Conservation (phyloP, 2,113 vertebrate genomes). For the Mustelus asterias region DNA sequence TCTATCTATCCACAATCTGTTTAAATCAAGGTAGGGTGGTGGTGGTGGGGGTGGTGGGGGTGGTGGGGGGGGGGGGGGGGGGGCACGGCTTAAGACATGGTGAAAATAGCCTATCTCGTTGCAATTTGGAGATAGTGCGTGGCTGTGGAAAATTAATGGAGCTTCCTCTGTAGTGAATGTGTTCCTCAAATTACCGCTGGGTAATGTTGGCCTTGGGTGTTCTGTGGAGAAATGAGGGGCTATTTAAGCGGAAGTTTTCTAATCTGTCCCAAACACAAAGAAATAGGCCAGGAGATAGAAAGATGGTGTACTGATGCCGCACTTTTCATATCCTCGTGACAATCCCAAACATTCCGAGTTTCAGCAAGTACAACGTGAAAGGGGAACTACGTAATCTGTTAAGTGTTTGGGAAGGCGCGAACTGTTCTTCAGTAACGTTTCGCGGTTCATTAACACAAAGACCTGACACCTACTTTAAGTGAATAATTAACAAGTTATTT, state of each 20-base stretch:
- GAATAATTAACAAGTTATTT: too few relatives aligned
- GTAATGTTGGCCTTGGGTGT: background rate
- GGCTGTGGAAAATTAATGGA: background rate
- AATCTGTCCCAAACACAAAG: background rate
- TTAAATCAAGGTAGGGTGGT: background rate
- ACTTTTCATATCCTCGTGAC: background rate
- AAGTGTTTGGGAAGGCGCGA: too few relatives aligned
- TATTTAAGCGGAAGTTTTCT: background rate
- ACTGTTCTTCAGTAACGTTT: too few relatives aligned
- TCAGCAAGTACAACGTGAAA: background rate
- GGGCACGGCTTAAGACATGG: background rate
- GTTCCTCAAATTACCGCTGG: background rate
- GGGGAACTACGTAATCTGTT: background rate
- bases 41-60: too few relatives aligned
- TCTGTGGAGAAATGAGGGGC: background rate
- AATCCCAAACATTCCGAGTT: background rate
- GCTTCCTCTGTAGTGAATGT: background rate
- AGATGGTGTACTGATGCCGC: background rate
- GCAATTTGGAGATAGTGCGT: background rate
- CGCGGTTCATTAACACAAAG: too few relatives aligned
- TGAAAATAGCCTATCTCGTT: background rate
- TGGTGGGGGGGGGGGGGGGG: too few relatives aligned
- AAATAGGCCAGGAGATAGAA: background rate
- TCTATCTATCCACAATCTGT: background rate
- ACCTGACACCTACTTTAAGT: too few relatives aligned